phyloP scores from a whole-genome alignment of 1,140 invertebrate species.

The Euborellia annulipes region DNA sequence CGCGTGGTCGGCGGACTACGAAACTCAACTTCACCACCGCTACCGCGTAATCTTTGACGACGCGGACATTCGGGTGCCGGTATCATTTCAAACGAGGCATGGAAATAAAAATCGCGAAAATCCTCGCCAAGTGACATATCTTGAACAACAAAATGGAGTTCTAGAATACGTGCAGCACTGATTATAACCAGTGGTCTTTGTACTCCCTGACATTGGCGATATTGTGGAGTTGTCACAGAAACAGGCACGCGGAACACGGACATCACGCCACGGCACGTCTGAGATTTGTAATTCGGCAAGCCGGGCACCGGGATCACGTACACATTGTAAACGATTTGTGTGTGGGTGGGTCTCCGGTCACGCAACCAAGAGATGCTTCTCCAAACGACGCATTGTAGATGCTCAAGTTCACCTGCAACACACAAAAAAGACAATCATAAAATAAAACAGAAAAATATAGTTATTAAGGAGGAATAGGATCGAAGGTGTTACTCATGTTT shows the following conservation, averaged over 20 bases:
- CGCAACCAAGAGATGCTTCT: constrained; percentile 36
- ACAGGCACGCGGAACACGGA: constrained; percentile 43
- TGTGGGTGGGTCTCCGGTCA: constrained; percentile 52
- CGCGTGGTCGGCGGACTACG: constrained; percentile 39
- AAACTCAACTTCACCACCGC: constrained; percentile 42
- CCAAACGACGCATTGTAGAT: constrained; percentile 57
- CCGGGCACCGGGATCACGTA: constrained; percentile 30
- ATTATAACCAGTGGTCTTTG: constrained; percentile 34
- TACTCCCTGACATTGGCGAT: constrained; percentile 9
- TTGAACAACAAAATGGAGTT: constrained; percentile 43
- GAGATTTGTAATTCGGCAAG: constrained; percentile 39
- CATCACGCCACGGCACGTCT: constrained; percentile 47
- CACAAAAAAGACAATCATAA: neutral
- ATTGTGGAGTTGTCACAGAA: constrained; percentile 50
- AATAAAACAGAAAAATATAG: too few relatives aligned
- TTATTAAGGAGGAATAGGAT: too few relatives aligned
- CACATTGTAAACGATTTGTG: constrained; percentile 40
- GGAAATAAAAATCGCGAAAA: constrained; percentile 48
- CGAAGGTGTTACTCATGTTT: too few relatives aligned
- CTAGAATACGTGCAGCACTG: constrained; percentile 41
- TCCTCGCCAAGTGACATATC: constrained; percentile 50
- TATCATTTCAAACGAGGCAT: constrained; percentile 47
- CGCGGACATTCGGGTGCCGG: constrained; percentile 44
- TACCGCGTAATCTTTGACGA: constrained; percentile 41
- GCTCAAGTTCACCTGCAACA: constrained; percentile 34